Percentiles rank a stretch among this genome's conserved stretches.
These are phyloP conservation scores for Thryonomys swinderianus DNA, from an alignment of 2,113 vertebrate species.

Conservation along the genomic window DNA sequence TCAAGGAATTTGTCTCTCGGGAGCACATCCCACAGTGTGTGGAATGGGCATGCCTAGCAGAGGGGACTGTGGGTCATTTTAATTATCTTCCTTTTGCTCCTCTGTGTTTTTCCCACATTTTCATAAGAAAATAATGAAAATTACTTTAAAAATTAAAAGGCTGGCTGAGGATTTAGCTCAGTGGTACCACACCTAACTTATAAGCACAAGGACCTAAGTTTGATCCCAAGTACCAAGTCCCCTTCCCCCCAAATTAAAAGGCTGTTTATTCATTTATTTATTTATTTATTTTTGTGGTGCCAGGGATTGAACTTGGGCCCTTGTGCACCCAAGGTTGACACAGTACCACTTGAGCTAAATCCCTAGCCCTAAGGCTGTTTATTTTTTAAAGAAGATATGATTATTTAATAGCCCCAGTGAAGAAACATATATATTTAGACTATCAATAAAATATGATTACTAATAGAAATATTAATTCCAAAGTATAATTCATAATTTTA, in stretches of 20 bases:
- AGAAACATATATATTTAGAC: constrained; percentile 46
- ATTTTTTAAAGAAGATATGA: constrained; percentile 44
- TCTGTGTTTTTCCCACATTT: constrained; percentile 39
- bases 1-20: neutral
- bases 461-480: constrained; percentile 33
- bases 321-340: too few relatives aligned
- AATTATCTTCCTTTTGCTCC: neutral
- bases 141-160: constrained; percentile 48
- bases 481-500: constrained; percentile 34
- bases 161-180: neutral
- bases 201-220: too few relatives aligned
- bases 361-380: too few relatives aligned
- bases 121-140: constrained; percentile 39
- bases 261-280: too few relatives aligned
- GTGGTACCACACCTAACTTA: too few relatives aligned
- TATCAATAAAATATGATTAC: constrained; percentile 25
- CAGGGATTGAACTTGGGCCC: too few relatives aligned
- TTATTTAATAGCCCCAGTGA: constrained; percentile 2
- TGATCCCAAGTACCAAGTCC: too few relatives aligned
- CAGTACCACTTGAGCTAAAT: too few relatives aligned
- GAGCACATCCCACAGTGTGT: neutral
- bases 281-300: too few relatives aligned
- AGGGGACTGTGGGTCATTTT: neutral
- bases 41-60: neutral
- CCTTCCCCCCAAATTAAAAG: too few relatives aligned